These are phyloP conservation scores for Parthenolecanium corni DNA, from an alignment of 2,888 invertebrate species.

Conservation along the genomic window DNA sequence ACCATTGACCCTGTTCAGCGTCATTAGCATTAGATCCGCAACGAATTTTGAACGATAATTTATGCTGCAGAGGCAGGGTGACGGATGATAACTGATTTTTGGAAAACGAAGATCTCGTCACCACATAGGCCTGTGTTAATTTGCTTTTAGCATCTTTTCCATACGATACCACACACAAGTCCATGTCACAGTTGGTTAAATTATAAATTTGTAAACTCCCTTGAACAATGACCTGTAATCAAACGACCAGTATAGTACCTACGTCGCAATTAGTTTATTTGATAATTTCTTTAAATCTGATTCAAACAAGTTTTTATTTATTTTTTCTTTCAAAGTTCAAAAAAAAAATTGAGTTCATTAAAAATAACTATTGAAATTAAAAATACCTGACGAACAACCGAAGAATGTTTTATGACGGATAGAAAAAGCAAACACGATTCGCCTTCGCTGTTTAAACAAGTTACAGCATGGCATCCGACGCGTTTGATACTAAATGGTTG, in stretches of 20 bases:
- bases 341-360: too few relatives aligned
- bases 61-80: conserved; percentile 11
- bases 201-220: conserved; percentile 16
- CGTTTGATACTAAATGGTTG: conserved; percentile 5
- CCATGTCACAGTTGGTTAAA: conserved; percentile 11
- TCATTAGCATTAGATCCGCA: conserved; percentile 7
- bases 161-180: conserved; percentile 11
- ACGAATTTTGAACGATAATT: conserved; percentile 29
- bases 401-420: conserved; percentile 8
- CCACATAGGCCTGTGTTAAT: conserved; percentile 2
- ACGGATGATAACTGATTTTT: conserved; percentile 14
- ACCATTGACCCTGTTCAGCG: conserved; percentile 31
- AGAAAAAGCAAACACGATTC: conserved; percentile 8
- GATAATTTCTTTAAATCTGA: too few relatives aligned
- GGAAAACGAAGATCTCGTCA: not conserved
- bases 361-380: too few relatives aligned
- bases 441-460: conserved; percentile 3
- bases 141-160: conserved; percentile 10
- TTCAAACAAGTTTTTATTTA: too few relatives aligned
- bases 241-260: not conserved
- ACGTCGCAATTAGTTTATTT: not conserved
- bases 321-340: too few relatives aligned
- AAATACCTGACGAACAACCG: conserved; percentile 10
- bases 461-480: not conserved
- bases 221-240: conserved; percentile 10